Percentiles rank a stretch among this genome's conserved stretches.
Evolutionary conservation across 1,140 invertebrate species (phyloP).

Genomic region (Probaryconus sp.): DNA sequence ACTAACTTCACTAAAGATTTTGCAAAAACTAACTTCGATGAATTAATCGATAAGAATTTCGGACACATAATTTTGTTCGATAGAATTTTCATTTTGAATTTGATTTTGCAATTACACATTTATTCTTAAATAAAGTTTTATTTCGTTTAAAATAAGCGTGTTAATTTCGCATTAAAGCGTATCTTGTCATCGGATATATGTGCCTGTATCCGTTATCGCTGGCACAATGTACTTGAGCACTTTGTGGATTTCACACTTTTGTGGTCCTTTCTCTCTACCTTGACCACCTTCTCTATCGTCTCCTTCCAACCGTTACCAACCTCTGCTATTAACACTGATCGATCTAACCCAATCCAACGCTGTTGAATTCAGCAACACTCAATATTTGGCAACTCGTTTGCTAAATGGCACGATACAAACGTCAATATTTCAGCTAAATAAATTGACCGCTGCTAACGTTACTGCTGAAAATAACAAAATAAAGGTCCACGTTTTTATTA

Average conservation of each 20-base stretch:
- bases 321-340: constrained; percentile 37
- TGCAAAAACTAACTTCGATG: no score
- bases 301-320: constrained; percentile 33
- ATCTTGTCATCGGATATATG: constrained; percentile 2
- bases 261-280: constrained; percentile 51
- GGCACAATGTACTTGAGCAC: constrained; percentile 14
- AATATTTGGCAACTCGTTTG: constrained; percentile 36
- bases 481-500: not conserved
- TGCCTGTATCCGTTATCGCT: constrained; percentile 13
- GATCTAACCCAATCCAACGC: constrained; percentile 18
- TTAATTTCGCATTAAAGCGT: no score
- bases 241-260: constrained; percentile 31
- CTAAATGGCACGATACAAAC: constrained; percentile 3
- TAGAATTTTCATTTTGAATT: no score
- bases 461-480: not conserved
- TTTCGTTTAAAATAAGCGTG: no score
- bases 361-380: constrained; percentile 1
- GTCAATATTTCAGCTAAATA: not conserved
- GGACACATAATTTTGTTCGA: no score
- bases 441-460: not conserved
- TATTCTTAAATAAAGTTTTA: no score
- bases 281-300: constrained; percentile 39
- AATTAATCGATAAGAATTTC: no score
- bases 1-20: no score
- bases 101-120: no score